Conservation (phyloP, 2,888 invertebrate genomes). For the Hemicrepidius hirtus region DNA sequence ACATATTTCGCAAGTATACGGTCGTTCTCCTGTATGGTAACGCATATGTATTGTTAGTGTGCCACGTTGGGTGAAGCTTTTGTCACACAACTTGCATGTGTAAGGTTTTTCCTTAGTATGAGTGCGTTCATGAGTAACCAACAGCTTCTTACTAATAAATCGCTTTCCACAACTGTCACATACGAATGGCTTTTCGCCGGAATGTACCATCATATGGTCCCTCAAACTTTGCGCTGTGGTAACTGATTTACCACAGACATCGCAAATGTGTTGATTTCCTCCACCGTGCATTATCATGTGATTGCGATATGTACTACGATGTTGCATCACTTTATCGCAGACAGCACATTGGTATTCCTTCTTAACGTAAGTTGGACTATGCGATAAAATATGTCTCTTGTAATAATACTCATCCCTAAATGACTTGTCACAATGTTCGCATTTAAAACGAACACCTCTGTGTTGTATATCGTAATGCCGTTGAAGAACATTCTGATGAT, state of each 20-base stretch:
- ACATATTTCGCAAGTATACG: conserved; percentile 76
- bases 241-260: conserved; percentile 68
- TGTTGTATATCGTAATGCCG: conserved; percentile 72
- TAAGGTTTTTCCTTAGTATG: conserved; percentile 68
- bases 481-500: neutral
- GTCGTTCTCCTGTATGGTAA: conserved; percentile 77
- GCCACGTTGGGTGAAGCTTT: conserved; percentile 76
- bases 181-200: conserved; percentile 65
- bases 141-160: conserved; percentile 60
- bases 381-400: conserved; percentile 50
- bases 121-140: conserved; percentile 61
- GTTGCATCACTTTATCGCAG: conserved; percentile 33
- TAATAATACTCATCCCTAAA: conserved; percentile 68
- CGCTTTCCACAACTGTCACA: conserved; percentile 65
- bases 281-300: conserved; percentile 61
- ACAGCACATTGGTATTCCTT: conserved; percentile 56
- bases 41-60: conserved; percentile 76
- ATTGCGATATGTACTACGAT: conserved; percentile 17
- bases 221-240: conserved; percentile 64
- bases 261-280: conserved; percentile 71
- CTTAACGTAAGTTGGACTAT: conserved; percentile 49
- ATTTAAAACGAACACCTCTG: conserved; percentile 72
- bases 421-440: conserved; percentile 72
- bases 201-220: conserved; percentile 65
- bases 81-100: conserved; percentile 64